Base-by-base conservation (phyloP, 2,113 vertebrate genomes). In the Pavo muticus region DNA sequence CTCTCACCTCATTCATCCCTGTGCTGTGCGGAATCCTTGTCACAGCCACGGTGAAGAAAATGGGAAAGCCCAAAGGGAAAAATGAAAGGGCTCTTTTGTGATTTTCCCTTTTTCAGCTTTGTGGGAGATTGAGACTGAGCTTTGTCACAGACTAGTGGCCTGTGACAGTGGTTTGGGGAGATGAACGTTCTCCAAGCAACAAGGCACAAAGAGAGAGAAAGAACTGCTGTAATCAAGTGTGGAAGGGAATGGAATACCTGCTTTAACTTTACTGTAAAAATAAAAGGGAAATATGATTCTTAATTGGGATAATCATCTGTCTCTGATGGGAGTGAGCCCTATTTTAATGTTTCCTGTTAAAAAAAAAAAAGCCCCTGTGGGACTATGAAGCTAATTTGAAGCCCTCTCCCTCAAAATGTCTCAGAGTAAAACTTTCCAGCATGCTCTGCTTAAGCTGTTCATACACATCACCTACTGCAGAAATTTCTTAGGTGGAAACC, bases 91-190 rank as follows among this genome's bases (percentile, higher is more conserved):
- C 7, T 93, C 94, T 93, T 96, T 96, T 84, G 87, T 98, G 86
- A 94, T 64, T 96, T 97, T 96, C 91, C 68, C 71, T 92, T 87
- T 93, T 48, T 73, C 87, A 94, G 69, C 80, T 91, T 94, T 82
- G 60, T 83, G 84, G 45, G 96, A 95, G 96, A 94, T 59, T 95
- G 95, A 97, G 94, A 83, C 88, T 78, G 83, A 96, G 95, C 91
- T 97, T 96, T 96, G 94, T 94, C 88, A 95, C 82, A 95, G 72
- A 57, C 85, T 96, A 96, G 72, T 83, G 83, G 87, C 94, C 91
- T 97, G 92, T 96, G 94, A 97, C 96, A 91, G 88, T 14, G 70
- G 76, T 92, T 87, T 2, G 7, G 82, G 76, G 86, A 97, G 86
- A 96, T 93, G 54, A 96, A 83, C 11, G 2, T 76, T 95, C 64